Conservation (phyloP, 2,888 invertebrate genomes). For the Agriotes lineatus region DNA sequence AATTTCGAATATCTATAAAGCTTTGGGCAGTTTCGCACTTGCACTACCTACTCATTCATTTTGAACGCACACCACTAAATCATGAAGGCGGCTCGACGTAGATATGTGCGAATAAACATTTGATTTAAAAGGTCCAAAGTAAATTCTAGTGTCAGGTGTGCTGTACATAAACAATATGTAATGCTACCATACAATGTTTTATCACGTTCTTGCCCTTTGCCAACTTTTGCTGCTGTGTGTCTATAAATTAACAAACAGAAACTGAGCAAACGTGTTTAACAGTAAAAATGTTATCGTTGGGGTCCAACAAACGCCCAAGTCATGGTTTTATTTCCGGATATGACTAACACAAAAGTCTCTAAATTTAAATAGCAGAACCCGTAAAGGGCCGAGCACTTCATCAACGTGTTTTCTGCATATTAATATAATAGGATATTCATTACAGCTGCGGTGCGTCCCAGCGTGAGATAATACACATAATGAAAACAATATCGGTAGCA, state of each 20-base stretch:
- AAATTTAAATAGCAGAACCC: neutral
- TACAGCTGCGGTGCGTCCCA: slow-evolving; percentile 27
- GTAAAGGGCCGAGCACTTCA: neutral
- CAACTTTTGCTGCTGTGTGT: too few relatives aligned
- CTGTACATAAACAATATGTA: slow-evolving; percentile 25
- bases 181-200: slow-evolving; percentile 29
- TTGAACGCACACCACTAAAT: slow-evolving; percentile 26
- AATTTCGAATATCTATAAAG: too few relatives aligned
- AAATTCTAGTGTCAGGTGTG: slow-evolving; percentile 33
- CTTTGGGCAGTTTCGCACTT: too few relatives aligned
- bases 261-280: too few relatives aligned
- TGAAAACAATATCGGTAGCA: slow-evolving; percentile 37
- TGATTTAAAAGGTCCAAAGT: slow-evolving; percentile 37
- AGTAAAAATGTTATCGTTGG: too few relatives aligned
- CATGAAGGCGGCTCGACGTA: slow-evolving; percentile 27
- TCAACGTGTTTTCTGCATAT: slow-evolving; percentile 22
- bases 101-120: slow-evolving; percentile 38
- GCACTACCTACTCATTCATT: neutral
- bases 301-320: too few relatives aligned
- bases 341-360: too few relatives aligned
- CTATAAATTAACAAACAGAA: neutral
- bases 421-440: slow-evolving; percentile 30
- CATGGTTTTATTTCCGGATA: too few relatives aligned
- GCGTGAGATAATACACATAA: slow-evolving; percentile 29
- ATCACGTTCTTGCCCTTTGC: slow-evolving; percentile 2